Evolutionary conservation across 2,113 vertebrate genomes (phyloP).

Genomic region (Willisornis vidua): DNA sequence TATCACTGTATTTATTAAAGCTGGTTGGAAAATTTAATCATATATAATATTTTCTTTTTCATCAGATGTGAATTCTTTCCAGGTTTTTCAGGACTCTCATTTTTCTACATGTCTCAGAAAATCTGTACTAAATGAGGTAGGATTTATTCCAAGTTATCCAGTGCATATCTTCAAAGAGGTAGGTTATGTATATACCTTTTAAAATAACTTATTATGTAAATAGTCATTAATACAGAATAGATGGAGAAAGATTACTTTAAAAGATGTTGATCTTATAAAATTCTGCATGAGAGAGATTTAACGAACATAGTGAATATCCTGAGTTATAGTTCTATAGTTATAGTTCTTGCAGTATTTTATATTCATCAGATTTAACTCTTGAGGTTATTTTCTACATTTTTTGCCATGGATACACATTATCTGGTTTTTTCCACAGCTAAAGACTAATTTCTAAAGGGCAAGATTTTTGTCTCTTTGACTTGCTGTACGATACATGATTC

Average conservation of each 20-base stretch:
- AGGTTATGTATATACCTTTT: constrained; percentile 40
- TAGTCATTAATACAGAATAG: constrained; percentile 46
- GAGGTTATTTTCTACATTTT: neutral
- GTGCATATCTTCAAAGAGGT: constrained; percentile 54
- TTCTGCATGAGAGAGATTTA: neutral
- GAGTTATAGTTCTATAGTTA: neutral
- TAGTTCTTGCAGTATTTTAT: neutral
- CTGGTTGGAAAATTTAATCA: constrained; percentile 59
- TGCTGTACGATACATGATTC: neutral
- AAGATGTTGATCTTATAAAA: constrained; percentile 27
- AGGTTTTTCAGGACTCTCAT: constrained; percentile 51
- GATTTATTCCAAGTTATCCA: constrained; percentile 60
- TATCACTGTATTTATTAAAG: constrained; percentile 50
- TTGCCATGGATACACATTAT: neutral
- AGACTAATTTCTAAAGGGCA: constrained; percentile 3
- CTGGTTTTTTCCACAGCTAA: neutral
- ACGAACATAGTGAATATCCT: neutral
- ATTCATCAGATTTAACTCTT: constrained; percentile 6
- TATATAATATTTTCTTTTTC: constrained; percentile 59
- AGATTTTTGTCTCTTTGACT: neutral
- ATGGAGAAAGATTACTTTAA: constrained; percentile 9
- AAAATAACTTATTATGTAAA: constrained; percentile 47
- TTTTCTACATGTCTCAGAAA: constrained; percentile 56
- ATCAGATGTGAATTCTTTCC: constrained; percentile 64
- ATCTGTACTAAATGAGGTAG: constrained; percentile 66